These are phyloP conservation scores for Conops quadrifasciatus DNA, from an alignment of 2,888 invertebrate species.

Conservation along the genomic window DNA sequence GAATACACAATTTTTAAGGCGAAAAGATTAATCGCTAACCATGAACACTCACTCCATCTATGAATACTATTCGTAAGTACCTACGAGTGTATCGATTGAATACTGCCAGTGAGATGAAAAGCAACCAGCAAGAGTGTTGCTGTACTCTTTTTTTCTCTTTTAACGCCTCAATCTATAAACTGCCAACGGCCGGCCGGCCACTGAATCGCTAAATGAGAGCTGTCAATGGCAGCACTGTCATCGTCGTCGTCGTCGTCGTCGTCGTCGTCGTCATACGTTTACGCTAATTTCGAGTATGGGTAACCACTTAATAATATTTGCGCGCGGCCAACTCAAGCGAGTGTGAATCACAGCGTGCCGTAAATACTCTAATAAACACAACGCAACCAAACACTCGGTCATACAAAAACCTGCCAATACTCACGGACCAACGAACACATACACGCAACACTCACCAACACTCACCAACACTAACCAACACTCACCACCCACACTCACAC, in stretches of 20 bases:
- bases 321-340: slow-evolving; percentile 2
- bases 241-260: background rate
- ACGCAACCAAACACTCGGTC: slow-evolving; percentile 20
- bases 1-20: too few species aligned
- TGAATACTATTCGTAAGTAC: background rate
- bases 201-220: too few species aligned
- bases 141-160: too few species aligned
- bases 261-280: too few species aligned
- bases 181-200: too few species aligned
- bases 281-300: slow-evolving; percentile 25
- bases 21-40: too few species aligned
- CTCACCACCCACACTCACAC: background rate
- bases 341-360: slow-evolving; percentile 28
- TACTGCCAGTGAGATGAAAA: background rate
- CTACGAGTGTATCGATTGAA: too few species aligned
- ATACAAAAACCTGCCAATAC: slow-evolving; percentile 19
- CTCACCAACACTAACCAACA: slow-evolving; percentile 6
- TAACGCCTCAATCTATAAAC: too few species aligned
- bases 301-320: slow-evolving; percentile 32
- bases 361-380: slow-evolving; percentile 19
- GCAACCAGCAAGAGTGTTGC: too few species aligned
- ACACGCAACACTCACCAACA: slow-evolving; percentile 14
- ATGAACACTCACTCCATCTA: background rate
- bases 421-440: slow-evolving; percentile 26
- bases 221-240: slow-evolving; percentile 11